phyloP scores from a whole-genome alignment of 2,113 vertebrate genomes.

The Solea senegalensis region DNA sequence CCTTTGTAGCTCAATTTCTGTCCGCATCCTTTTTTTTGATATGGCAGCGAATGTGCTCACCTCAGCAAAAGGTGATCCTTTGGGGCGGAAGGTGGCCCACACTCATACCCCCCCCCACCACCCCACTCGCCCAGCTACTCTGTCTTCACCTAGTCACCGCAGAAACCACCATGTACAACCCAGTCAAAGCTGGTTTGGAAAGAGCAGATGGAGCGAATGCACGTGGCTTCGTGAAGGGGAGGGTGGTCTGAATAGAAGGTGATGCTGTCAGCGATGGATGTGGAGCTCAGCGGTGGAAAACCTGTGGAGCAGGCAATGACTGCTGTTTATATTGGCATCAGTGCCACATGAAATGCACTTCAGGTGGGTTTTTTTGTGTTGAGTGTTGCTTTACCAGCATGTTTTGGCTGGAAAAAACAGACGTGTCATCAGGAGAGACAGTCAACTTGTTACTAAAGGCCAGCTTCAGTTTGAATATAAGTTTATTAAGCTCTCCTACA shows the following conservation, averaged over 20 bases:
- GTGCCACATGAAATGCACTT: constrained; percentile 6
- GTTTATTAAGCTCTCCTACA: constrained; percentile 30
- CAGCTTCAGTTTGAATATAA: constrained; percentile 20
- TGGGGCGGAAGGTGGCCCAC: constrained; percentile 41
- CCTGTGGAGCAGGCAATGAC: constrained; percentile 11
- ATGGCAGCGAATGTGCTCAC: constrained; percentile 37
- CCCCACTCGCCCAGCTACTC: background rate
- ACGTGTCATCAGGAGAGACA: constrained; percentile 54
- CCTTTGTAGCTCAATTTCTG: constrained; percentile 52
- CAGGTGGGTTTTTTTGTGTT: constrained; percentile 45
- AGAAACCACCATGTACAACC: constrained; percentile 38
- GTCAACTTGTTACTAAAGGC: constrained; percentile 41
- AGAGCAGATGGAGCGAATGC: constrained; percentile 26
- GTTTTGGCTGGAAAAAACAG: constrained; percentile 57
- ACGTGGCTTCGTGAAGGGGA: constrained; percentile 12
- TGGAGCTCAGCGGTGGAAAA: constrained; percentile 40
- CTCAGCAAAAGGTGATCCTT: constrained; percentile 66
- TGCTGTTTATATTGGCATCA: constrained; percentile 54
- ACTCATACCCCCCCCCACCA: background rate
- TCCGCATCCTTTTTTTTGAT: constrained; percentile 57
- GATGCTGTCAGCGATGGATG: constrained; percentile 28
- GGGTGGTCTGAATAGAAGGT: constrained; percentile 28
- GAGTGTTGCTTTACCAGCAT: constrained; percentile 33
- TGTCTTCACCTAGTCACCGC: constrained; percentile 29
- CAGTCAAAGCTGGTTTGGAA: constrained; percentile 26